Conservation (phyloP, 2,888 invertebrate species). For the Eupithecia tripunctaria region DNA sequence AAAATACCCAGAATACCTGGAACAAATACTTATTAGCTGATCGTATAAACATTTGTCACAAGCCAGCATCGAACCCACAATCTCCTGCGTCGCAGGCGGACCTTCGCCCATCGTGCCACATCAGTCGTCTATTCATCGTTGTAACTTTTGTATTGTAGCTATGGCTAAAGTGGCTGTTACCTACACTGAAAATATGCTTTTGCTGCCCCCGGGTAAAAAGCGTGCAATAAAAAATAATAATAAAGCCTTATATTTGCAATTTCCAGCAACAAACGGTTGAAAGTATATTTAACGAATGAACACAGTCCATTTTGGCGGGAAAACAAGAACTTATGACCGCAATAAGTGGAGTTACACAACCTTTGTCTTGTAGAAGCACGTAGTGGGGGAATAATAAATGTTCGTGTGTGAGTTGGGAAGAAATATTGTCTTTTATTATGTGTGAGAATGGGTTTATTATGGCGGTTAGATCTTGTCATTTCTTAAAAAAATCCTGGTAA, state of each 20-base stretch:
- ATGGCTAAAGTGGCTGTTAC: neutral
- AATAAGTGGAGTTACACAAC: conserved; percentile 37
- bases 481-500: neutral
- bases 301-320: conserved; percentile 31
- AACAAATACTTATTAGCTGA: too few species aligned
- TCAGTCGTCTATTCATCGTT: too few species aligned
- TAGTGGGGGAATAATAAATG: conserved; percentile 12
- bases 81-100: too few species aligned
- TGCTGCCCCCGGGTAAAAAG: neutral
- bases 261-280: conserved; percentile 8
- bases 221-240: neutral
- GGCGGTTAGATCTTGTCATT: neutral
- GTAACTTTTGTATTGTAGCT: neutral
- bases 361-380: conserved; percentile 35
- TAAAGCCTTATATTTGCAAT: conserved; percentile 5
- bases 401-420: conserved; percentile 11
- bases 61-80: too few species aligned
- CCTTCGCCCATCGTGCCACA: too few species aligned
- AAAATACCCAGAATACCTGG: too few species aligned
- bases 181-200: neutral
- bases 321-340: conserved; percentile 37
- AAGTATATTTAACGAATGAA: conserved; percentile 31
- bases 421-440: conserved; percentile 24
- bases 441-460: conserved; percentile 15
- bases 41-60: too few species aligned